Base-by-base conservation (phyloP, 2,888 invertebrate genomes). In the Saturnia japonica region DNA sequence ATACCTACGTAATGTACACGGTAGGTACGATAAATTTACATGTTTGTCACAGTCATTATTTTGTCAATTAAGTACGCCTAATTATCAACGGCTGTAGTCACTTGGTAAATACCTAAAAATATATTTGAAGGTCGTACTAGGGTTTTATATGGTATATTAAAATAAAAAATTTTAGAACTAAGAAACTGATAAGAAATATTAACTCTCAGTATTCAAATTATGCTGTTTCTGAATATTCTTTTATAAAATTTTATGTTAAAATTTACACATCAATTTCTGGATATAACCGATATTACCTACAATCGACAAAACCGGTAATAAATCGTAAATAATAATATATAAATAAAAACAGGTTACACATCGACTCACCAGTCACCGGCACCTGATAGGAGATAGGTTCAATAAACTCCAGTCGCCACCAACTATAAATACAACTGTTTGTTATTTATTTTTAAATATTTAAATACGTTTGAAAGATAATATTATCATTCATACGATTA, bases 41-140 rank as follows among this genome's bases (percentile, higher is more conserved):
- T 60, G 57, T 28, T 28, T 28, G 57, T 60, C 57, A 60, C 14
- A 60, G 28, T 60, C 28, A 60, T 40, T 64, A 64, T 64, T 64
- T 64, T 40, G 64, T 40, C 34, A 64, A 64, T 64, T 64, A n/a
- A n/a, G n/a, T n/a, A 64, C 40, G 34, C 64, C 40, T 64, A 64
- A 64, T 64, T 64, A 64, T 64, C 19, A 64, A 64, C 64, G 40
- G 62, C 40, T 64, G 12, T 7, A 2, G 40, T n/a, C 2, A 40
- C 16, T 40, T 4, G 34, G 19, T n/a, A 64, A n/a, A 34, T 62
- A 60, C 28, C 12, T 28, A 14, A 62, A 57, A 62, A 40, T 40
- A 64, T 64, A 40, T 64, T 28, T 62, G 28, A 62, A 62, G 40
- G 64, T 34, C 64, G n/a, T 16, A 40, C 8, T 4, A 0, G n/a